A percentile compares a stretch with the other conserved stretches of the same genome.
These are phyloP conservation scores for Dromius quadrimaculatus DNA, from an alignment of 2,888 invertebrate species.

Conservation along the genomic window DNA sequence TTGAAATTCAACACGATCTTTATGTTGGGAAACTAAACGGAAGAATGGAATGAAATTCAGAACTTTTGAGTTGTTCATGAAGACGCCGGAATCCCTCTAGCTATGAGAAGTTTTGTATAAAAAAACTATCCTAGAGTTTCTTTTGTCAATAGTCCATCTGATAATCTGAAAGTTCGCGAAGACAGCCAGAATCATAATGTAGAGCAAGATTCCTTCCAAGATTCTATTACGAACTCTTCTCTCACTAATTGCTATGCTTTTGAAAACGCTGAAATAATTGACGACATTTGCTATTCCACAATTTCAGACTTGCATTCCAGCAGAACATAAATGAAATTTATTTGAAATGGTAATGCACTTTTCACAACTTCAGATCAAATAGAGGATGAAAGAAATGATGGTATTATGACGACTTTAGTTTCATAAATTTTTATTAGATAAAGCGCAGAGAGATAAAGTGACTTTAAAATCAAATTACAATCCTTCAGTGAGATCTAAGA, in stretches of 20 bases:
- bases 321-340: constrained; percentile 17
- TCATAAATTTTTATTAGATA: constrained; percentile 18
- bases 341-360: constrained; percentile 30
- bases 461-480: not conserved
- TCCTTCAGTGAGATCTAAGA: too few species aligned
- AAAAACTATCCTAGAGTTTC: constrained; percentile 27
- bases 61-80: constrained; percentile 32
- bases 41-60: constrained; percentile 16
- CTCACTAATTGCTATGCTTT: constrained; percentile 26
- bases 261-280: constrained; percentile 29
- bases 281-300: constrained; percentile 29
- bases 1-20: not conserved
- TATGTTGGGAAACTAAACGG: constrained; percentile 6
- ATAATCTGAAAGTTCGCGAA: constrained; percentile 30
- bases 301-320: constrained; percentile 17
- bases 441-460: not conserved
- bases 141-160: constrained; percentile 28
- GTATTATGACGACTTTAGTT: constrained; percentile 3
- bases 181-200: constrained; percentile 31
- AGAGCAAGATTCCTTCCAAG: constrained; percentile 13
- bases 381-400: constrained; percentile 4
- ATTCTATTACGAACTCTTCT: constrained; percentile 27
- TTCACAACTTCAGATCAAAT: constrained; percentile 7
- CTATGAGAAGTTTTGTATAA: constrained; percentile 9
- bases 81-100: constrained; percentile 12